phyloP scores from a whole-genome alignment of 1,140 invertebrate species.

The Amyelois transitella region DNA sequence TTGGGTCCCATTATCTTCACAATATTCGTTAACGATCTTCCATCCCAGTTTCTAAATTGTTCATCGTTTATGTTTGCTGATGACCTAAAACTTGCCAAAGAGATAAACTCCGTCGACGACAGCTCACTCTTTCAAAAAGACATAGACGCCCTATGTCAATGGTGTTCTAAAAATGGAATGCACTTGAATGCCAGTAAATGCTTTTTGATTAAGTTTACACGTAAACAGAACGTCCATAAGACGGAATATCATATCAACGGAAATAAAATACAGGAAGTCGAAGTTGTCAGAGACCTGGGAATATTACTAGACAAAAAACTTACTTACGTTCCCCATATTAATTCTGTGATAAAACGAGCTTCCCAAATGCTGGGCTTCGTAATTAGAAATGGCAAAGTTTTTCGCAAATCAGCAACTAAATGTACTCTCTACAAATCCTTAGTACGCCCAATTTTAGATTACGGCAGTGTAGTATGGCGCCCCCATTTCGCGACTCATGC shows the following conservation, averaged over 20 bases:
- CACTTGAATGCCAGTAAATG: not conserved
- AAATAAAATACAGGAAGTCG: not conserved
- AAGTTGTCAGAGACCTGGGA: not conserved
- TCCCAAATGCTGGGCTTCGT: not conserved
- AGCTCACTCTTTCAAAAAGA: not conserved
- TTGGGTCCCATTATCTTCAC: slow-evolving; percentile 10
- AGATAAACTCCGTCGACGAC: not conserved
- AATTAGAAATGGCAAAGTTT: not conserved
- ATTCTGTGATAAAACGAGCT: not conserved
- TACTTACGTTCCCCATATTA: not conserved
- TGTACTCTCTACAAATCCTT: not conserved
- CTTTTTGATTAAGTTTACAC: not conserved
- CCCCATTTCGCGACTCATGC: not conserved
- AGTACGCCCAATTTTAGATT: not conserved
- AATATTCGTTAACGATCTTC: slow-evolving; percentile 11
- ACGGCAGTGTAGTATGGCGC: not conserved
- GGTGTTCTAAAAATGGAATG: not conserved
- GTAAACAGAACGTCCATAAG: not conserved
- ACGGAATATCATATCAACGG: not conserved
- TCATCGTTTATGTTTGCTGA: slow-evolving; percentile 8
- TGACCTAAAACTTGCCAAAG: slow-evolving; percentile 2
- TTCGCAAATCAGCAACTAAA: not conserved
- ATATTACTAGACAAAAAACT: not conserved
- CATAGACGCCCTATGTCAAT: not conserved
- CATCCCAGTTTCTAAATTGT: slow-evolving; percentile 1